phyloP scores from a whole-genome alignment of 1,140 invertebrate genomes.

The Phymastichus coffea region DNA sequence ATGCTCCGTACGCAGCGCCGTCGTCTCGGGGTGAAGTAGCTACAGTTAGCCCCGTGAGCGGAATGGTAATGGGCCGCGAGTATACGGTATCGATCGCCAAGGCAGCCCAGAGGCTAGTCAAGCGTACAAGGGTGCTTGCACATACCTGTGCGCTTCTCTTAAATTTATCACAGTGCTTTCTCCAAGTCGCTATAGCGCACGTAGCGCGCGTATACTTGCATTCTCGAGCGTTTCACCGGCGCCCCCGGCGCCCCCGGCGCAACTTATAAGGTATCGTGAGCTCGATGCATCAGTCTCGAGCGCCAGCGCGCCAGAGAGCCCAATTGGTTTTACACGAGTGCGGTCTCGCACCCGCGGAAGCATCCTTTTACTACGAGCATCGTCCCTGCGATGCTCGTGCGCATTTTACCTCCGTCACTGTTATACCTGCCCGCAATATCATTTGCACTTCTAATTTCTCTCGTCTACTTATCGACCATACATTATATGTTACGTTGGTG shows the following conservation, averaged over 20 bases:
- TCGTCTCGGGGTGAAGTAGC: not conserved
- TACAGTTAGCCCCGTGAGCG: constrained; percentile 21
- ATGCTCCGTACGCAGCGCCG: not conserved
- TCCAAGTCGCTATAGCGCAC: constrained; percentile 14
- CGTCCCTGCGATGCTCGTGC: too few species aligned
- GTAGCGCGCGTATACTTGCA: not conserved
- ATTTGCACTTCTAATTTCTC: too few species aligned
- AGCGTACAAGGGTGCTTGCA: too few species aligned
- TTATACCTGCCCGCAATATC: too few species aligned
- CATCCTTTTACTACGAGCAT: too few species aligned
- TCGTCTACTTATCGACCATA: too few species aligned
- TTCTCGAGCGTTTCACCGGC: not conserved
- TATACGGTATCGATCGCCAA: constrained; percentile 30
- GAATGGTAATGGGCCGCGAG: constrained; percentile 29
- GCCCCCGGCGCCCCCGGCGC: too few species aligned
- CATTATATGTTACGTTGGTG: too few species aligned
- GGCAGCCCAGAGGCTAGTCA: too few species aligned
- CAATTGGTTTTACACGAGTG: constrained; percentile 4
- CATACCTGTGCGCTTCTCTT: constrained; percentile 28
- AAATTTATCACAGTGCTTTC: constrained; percentile 38
- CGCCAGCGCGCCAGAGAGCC: not conserved
- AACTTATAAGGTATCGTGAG: not conserved
- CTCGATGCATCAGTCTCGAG: not conserved
- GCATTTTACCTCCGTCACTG: too few species aligned
- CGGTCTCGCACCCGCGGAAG: too few species aligned